Base-by-base conservation (phyloP, 2,113 vertebrate species). In the Notiomystis cincta region DNA sequence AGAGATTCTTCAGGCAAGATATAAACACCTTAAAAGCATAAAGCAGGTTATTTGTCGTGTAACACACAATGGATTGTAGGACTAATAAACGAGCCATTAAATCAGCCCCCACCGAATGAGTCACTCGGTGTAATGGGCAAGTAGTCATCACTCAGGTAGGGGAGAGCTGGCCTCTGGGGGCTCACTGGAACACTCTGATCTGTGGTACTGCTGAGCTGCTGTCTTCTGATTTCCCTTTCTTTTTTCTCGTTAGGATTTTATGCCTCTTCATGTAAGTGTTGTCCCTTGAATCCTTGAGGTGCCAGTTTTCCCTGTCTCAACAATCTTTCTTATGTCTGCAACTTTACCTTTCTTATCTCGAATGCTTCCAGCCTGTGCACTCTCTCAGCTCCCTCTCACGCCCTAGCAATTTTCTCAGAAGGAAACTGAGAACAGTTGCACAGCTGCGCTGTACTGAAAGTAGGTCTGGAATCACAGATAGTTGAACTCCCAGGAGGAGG, bases 1-100 rank as follows among this genome's bases (percentile, higher is more conserved):
- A 92, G 70, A 92, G 56, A 89, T 81, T 92, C 80, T 92, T 93
- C 82, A 95, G 69, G 72, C 80, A 84, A 92, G 93, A 67, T 92
- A 95, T 62, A 96, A 95, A 96, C 90, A 91, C 45, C 51, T 86
- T 91, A 93, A 89, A 92, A 97, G 82, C 77, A 75, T 30, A 90
- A 89, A 92, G 69, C 44, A 54, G 79, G 44, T 90, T 97, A 90
- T 92, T 95, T 96, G 60, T 91, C 18, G 0, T 90, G 82, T 76
- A 87, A 84, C 48, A 87, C 72, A 67, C 11, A 66, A n/a, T 89
- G 13, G 31, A 17, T 64, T 84, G 60, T 82, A 71, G 51, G 51
- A 56, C 76, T 96, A 95, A 95, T 71, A 82, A 96, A 70, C 56
- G 33, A 81, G 77, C 76, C 33, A 81, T 95, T 95, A 95, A 90